Evolutionary conservation across 2,113 vertebrate species (phyloP), one percentile per base, ranked within the genome.

Genomic region (Fukomys damarensis): DNA sequence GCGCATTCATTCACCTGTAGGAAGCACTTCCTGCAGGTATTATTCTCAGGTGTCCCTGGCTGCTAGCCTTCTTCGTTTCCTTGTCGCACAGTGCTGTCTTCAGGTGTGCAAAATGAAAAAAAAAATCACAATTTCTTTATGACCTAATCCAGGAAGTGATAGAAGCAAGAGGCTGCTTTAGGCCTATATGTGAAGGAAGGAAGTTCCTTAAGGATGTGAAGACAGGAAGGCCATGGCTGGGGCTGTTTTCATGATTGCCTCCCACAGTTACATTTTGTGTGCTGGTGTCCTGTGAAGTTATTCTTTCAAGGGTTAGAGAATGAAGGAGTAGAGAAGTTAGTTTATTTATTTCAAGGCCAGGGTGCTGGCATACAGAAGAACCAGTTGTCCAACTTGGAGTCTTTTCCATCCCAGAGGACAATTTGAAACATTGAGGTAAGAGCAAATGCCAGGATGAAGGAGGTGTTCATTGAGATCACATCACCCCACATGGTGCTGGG

Each of bases 301-400:
- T 7, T 61, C 0, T 66, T 89, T 77, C 95, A 43, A 30, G 59
- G 70, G 76, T 77, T 81, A 77, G 43, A 20, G 93, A 68, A 43
- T 58, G 30, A 89, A 63, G 22, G 46, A 22, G 19, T 79, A 17
- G 32, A 85, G 26, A 93, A 46, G 35, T 68, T 88, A 70, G 59
- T 63, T 58, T 52, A 65, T 66, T 81, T 95, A 80, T 86, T 91
- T 89, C 58, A 89, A 81, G 87, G 43, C 41, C n/a, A n/a, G 49
- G 41, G n/a, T 30, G 12, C 52, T 26, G 74, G 38, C 61, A 20
- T 87, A 49, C 5, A 77, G 0, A 46, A 0, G 68, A 92, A 91
- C 28, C 74, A 30, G 19, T 76, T 93, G 43, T 87, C 95, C 30
- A 66, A 3, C 5, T 93, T 88, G 81, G 52, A 85, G 8, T 79